phyloP scores from a whole-genome alignment of 2,113 vertebrate genomes.

The Origma solitaria region DNA sequence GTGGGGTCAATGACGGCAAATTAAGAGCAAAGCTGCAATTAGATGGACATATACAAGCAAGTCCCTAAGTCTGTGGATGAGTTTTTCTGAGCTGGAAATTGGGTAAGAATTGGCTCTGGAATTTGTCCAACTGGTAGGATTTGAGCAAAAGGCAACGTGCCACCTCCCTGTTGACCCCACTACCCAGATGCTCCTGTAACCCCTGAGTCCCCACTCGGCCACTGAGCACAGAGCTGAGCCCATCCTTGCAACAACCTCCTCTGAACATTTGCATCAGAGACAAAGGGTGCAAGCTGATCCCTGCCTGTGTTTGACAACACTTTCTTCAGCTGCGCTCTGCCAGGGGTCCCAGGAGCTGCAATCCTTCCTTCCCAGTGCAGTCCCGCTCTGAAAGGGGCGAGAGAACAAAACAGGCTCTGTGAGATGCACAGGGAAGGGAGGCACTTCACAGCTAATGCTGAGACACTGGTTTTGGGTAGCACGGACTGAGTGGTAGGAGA shows the following conservation, averaged over 20 bases:
- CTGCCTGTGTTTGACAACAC: not conserved
- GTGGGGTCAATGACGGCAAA: not conserved
- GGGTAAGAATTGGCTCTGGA: not conserved
- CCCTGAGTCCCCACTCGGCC: fast-evolving
- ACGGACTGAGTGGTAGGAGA: not conserved
- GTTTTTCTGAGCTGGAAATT: not conserved
- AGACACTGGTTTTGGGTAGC: not conserved
- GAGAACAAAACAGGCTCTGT: not conserved
- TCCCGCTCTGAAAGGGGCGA: not conserved
- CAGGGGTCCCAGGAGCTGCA: not conserved
- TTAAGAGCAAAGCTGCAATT: not conserved
- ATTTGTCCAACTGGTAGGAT: not conserved
- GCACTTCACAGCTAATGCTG: not conserved
- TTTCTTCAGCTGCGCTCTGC: not conserved
- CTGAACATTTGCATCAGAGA: not conserved
- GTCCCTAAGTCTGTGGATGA: not conserved
- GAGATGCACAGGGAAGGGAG: not conserved
- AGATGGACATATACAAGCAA: not conserved
- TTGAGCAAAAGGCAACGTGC: not conserved
- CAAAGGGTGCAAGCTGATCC: not conserved
- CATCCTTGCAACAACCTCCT: not conserved
- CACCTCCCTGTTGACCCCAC: not conserved
- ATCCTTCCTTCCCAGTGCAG: not conserved
- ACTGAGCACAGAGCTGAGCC: not conserved
- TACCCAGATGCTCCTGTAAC: not conserved